Base-by-base conservation (phyloP, 2,888 invertebrate genomes). In the Drosophila antonietae region DNA sequence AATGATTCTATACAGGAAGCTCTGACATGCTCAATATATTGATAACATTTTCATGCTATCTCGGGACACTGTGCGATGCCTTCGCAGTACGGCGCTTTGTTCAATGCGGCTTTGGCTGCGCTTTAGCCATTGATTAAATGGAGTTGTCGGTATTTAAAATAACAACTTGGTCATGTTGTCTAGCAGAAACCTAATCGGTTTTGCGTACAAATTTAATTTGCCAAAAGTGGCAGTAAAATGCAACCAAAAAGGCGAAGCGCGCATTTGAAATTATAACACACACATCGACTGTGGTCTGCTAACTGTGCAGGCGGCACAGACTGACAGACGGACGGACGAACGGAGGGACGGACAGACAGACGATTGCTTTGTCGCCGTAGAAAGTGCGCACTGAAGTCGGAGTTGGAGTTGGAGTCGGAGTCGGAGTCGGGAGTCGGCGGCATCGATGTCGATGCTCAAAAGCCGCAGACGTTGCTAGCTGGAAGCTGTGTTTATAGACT, bases 131-230 rank as follows among this genome's bases (percentile, higher is more conserved):
- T 88, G 85, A 86, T 86, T 88, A 86, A 86, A 89, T 86, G 86
- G 86, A 86, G 83, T 86, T 86, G 86, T 89, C 83, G 86, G 90
- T 89, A 88, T 89, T 86, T 88, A 88, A 89, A 88, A 81, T 86
- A 86, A 86, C 85, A 89, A 86, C 85, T 86, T 86, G 85, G 85
- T 75, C 85, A 89, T 89, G 89, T 81, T 84, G 82, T 77, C 75
- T 69, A 51, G 51, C 51, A 51, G 74, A 86, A 76, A 82, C 86
- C 88, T 86, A 89, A 88, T 88, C 90, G 88, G 86, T 88, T 89
- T 78, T 88, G 80, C 86, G 88, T 86, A 87, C 90, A 87, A 89
- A 87, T 87, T 87, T 87, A 87, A 87, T 89, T 87, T 89, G 83
- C 90, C 86, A 87, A 86, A 86, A 89, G 88, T 88, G 86, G 85